Evolutionary conservation across 2,113 vertebrate species (phyloP), one percentile per base, ranked within the genome.

Genomic region (Zosterops lateralis): DNA sequence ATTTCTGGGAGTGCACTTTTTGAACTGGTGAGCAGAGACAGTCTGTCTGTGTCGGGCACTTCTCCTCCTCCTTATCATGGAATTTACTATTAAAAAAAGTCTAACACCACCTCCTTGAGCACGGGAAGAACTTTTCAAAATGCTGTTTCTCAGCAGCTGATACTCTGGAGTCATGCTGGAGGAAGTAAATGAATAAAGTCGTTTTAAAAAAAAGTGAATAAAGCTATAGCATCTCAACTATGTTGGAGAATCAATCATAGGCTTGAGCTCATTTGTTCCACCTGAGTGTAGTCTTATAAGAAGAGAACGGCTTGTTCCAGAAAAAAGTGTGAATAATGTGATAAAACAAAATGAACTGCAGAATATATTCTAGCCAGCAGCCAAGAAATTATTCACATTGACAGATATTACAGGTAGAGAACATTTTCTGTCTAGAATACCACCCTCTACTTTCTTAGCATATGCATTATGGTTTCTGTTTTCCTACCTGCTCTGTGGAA

Each of bases 1-100:
- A 96, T 97, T 97, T 98, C 94, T 95, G 94, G 96, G 96, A 97
- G 91, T 96, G 89, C 65, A 86, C 86, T 97, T 97, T 96, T 66
- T 89, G 92, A 95, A 97, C 92, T 96, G 93, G 81, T 89, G 62
- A 96, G 92, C 90, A 94, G 96, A 97, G 96, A 96, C 95, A 95
- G 94, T 78, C 93, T 97, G 97, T 97, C 96, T 97, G 77, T 91
- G 84, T 86, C 1, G 7, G 84, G 71, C 86, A 91, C 90, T 97
- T 97, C 82, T 88, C 70, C 81, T 91, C 90, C 94, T 97, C 87
- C 92, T 97, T 98, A 97, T 97, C 92, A 12, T 87, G 90, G 92
- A 95, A 91, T 94, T 95, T 87, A 62, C 79, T 93, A 36, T 90
- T 76, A 26, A 95, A 97, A 80, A 73, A 57, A 14, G 0, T 22